Evolutionary conservation across 2,888 invertebrate species (phyloP).

Genomic region (Marronus borbonicus): DNA sequence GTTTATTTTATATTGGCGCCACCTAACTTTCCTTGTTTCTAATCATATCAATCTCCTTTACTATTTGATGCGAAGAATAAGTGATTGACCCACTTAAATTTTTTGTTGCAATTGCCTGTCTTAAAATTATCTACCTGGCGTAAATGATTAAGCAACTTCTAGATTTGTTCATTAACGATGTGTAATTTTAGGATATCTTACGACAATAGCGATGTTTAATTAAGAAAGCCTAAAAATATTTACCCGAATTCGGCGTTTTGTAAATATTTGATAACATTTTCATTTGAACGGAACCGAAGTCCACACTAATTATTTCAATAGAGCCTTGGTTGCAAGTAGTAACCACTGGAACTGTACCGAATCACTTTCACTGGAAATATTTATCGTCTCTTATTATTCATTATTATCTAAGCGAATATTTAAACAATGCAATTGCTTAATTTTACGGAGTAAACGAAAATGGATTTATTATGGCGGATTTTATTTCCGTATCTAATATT

Average conservation of each 20-base stretch:
- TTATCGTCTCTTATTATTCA: conserved; percentile 22
- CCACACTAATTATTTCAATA: conserved; percentile 25
- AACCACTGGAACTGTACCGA: conserved; percentile 15
- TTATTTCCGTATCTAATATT: not conserved
- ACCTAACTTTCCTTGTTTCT: no score
- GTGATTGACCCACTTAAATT: no score
- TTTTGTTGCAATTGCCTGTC: no score
- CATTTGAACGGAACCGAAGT: conserved; percentile 33
- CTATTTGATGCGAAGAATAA: no score
- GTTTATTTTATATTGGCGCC: no score
- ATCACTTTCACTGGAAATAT: conserved; percentile 42
- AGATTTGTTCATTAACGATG: no score
- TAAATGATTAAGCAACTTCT: not conserved
- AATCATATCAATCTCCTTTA: no score
- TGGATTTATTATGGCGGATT: not conserved
- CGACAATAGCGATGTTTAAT: conserved; percentile 14
- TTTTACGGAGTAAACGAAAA: conserved; percentile 9
- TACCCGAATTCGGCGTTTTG: not conserved
- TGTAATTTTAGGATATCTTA: conserved; percentile 10
- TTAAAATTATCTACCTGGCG: not conserved
- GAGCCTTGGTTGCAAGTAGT: conserved; percentile 1
- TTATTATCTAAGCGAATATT: conserved; percentile 10
- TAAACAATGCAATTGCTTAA: conserved; percentile 17
- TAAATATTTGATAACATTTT: conserved; percentile 38
- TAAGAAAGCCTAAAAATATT: conserved; percentile 17